A percentile compares a stretch with the other conserved stretches of the same genome.
phyloP scores from a whole-genome alignment of 2,797 vertebrate species.

The Poeciliopsis gracilis region DNA sequence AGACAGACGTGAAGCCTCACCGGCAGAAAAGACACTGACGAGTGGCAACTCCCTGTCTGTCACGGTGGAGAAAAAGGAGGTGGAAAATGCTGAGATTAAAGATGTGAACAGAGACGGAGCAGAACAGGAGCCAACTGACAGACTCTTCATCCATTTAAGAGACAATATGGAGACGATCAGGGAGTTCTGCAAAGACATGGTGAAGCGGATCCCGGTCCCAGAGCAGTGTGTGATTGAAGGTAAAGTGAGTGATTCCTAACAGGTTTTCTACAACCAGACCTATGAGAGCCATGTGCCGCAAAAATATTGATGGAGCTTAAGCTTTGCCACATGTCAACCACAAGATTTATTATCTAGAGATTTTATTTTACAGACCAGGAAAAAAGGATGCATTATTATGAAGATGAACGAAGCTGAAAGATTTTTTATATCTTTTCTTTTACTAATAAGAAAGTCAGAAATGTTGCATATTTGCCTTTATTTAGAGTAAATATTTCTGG shows the following conservation, averaged over 20 bases:
- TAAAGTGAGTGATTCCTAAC: slow-evolving; percentile 57
- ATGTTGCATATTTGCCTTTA: too few species aligned
- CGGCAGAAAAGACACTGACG: slow-evolving; percentile 33
- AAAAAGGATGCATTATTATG: too few species aligned
- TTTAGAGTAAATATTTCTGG: too few species aligned
- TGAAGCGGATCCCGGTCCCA: slow-evolving; percentile 88
- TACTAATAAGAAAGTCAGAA: too few species aligned
- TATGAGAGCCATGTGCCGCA: background rate
- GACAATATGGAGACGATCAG: slow-evolving; percentile 88
- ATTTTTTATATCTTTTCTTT: too few species aligned
- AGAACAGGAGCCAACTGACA: slow-evolving; percentile 77
- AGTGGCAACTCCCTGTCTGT: slow-evolving; percentile 34
- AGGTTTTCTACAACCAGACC: background rate
- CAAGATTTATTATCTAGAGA: too few species aligned
- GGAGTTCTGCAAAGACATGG: slow-evolving; percentile 83
- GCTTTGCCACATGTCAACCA: background rate
- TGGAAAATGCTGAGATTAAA: slow-evolving; percentile 68
- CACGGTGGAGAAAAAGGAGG: slow-evolving; percentile 24
- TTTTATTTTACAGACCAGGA: too few species aligned
- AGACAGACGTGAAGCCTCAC: slow-evolving; percentile 44
- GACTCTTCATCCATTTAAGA: slow-evolving; percentile 88
- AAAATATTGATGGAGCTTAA: background rate
- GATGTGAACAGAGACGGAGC: slow-evolving; percentile 19
- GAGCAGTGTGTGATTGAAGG: slow-evolving; percentile 94
- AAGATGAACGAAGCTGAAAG: too few species aligned